Evolutionary conservation across 2,888 invertebrate species (phyloP), one percentile per base, ranked within the genome.

Genomic region (Drosophila meridionalis): DNA sequence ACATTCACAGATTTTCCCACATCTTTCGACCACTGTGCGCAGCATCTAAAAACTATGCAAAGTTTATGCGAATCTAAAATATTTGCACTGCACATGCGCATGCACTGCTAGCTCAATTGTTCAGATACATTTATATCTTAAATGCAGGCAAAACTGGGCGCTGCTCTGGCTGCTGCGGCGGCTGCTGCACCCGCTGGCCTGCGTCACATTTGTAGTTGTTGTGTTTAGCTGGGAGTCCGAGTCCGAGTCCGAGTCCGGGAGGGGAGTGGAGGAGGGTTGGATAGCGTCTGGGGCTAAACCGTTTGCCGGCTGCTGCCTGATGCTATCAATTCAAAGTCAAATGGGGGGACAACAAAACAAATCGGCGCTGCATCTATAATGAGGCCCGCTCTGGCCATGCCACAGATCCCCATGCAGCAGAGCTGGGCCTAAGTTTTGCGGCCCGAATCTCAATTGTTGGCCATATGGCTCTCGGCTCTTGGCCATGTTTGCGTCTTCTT

Each of bases 331-430:
- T 91, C 90, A 87, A 88, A 91, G 91, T 91, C 89, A 91, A 91
- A 91, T 91, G 90, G 91, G 87, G 89, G 90, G 90, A 88, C 89
- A 90, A 88, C 89, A 91, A 88, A 91, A 91, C 90, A 91, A 91
- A 91, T 91, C 91, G 90, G 91, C 91, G 91, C 91, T 91, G 90
- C 83, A 91, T 91, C 90, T 87, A 85, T 91, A 91, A 91, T 91
- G 91, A 91, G 83, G 67, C 63, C 71, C 57, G 53, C 74, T 74
- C 69, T 55, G 43, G 69, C 69, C 65, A 55, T 71, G 47, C 34
- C 63, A 36, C 47, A 61, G 56, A 62, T 50, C 50, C 50, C 50
- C 32, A 50, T 50, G 3, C 47, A 48, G n/a, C 52, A 52, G 52
- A 52, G 43, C 40, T 28, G 26, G 50, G 52, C 32, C 57, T 26